Evolutionary conservation across 2,113 vertebrate species (phyloP), one percentile per base, ranked within the genome.

Genomic region (Barnardius zonarius): DNA sequence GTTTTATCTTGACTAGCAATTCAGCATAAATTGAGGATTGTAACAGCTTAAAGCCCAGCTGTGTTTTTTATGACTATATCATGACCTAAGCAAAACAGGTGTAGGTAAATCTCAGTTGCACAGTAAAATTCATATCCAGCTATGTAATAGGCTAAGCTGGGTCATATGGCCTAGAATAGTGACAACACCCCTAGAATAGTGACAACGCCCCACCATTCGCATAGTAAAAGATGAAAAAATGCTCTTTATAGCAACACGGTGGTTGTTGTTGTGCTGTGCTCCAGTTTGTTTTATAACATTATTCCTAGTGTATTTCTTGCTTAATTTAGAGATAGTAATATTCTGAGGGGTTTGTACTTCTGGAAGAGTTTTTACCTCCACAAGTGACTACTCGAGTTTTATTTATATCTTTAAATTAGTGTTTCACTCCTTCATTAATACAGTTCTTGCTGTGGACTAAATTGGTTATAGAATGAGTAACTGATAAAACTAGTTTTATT

Each of bases 361-460:
- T 89, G 37, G 86, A 94, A 66, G 43, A 91, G 30, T 59, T 79
- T 80, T 79, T 92, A 72, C n/a, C 86, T 96, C 86, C 78, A 83
- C 46, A 93, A 86, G 66, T 81, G 78, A 75, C 78, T 86, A 6
- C 74, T 93, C 94, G 24, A 67, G 41, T 70, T 66, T 88, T 83
- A 67, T 63, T 82, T 95, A 44, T 89, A 17, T 92, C 86, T 74
- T 88, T 59, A 93, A 28, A 86, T 95, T 57, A 78, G n/a, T 11
- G 2, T 83, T 85, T 61, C 46, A 9, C 37, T 41, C 6, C 27
- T 64, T 77, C 64, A 17, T 86, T 89, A 89, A 43, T 89, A 11
- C 63, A 93, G 82, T 84, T 77, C 96, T 94, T 97, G 57, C 43
- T 86, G 67, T 70, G 46, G 64, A 81, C 48, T 80, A n/a, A 88